Percentiles rank a stretch among this genome's conserved stretches.
Conservation (phyloP, 2,888 invertebrate genomes). For the Harpagoxenus sublaevis region DNA sequence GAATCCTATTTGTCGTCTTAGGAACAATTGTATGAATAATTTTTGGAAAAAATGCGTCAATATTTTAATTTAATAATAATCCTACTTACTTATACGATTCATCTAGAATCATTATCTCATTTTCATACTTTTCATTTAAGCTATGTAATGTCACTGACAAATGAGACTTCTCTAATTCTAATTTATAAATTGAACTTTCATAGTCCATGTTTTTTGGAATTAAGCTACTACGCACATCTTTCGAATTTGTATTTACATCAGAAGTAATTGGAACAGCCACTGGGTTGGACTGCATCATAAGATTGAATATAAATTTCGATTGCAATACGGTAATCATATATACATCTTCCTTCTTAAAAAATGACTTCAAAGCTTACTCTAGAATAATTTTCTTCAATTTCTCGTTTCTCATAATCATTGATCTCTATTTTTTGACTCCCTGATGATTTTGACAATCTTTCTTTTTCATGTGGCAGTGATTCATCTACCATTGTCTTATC, state of each 20-base stretch:
- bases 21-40: conserved; percentile 42
- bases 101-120: conserved; percentile 80
- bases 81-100: conserved; percentile 81
- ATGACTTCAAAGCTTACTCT: background rate
- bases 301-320: conserved; percentile 21
- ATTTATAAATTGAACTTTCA: conserved; percentile 75
- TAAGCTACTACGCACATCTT: conserved; percentile 40
- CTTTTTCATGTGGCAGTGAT: conserved; percentile 80
- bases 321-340: background rate
- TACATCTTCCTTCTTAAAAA: background rate
- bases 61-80: conserved; percentile 11
- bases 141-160: conserved; percentile 79
- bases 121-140: conserved; percentile 81
- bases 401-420: conserved; percentile 80
- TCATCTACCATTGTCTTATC: conserved; percentile 79
- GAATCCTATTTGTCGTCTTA: conserved; percentile 80
- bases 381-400: conserved; percentile 76
- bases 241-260: conserved; percentile 47
- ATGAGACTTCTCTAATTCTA: conserved; percentile 80
- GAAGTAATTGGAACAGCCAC: conserved; percentile 59
- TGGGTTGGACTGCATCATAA: conserved; percentile 78
- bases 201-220: conserved; percentile 53
- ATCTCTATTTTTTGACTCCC: conserved; percentile 77
- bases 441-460: conserved; percentile 77
- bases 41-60: background rate